Conservation (phyloP, 2,113 vertebrate species). For the Thymallus thymallus region DNA sequence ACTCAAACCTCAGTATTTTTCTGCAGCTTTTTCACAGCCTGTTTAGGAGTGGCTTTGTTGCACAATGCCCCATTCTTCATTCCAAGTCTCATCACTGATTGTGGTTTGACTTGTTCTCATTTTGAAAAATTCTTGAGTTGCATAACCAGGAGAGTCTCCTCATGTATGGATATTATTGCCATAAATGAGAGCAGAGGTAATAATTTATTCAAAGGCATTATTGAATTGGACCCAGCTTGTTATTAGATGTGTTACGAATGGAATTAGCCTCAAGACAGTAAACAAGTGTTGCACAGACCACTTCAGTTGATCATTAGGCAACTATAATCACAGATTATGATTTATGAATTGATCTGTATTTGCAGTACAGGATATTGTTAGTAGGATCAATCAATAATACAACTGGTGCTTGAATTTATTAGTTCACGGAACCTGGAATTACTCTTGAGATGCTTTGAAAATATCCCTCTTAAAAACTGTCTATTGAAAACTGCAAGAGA, state of each 20-base stretch:
- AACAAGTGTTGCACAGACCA: neutral
- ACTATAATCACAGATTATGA: too few species aligned
- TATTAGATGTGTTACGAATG: neutral
- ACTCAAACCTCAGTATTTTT: neutral
- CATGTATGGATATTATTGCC: neutral
- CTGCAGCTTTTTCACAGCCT: neutral
- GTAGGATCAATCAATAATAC: too few species aligned
- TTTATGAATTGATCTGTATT: neutral
- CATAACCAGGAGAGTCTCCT: neutral
- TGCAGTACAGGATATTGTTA: neutral
- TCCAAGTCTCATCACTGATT: neutral
- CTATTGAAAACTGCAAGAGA: neutral
- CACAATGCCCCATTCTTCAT: neutral
- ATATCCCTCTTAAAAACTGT: neutral
- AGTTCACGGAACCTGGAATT: neutral
- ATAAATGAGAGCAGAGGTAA: neutral
- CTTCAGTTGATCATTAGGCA: too few species aligned
- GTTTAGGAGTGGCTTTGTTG: slow-evolving; percentile 3
- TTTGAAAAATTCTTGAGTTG: neutral
- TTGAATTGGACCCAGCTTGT: neutral
- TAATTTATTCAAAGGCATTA: neutral
- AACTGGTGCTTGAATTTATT: neutral
- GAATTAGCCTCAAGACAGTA: neutral
- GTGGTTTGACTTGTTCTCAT: neutral
- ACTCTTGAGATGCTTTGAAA: neutral